Evolutionary conservation across 2,113 vertebrate species (phyloP).

Genomic region (Anseranas semipalmata): DNA sequence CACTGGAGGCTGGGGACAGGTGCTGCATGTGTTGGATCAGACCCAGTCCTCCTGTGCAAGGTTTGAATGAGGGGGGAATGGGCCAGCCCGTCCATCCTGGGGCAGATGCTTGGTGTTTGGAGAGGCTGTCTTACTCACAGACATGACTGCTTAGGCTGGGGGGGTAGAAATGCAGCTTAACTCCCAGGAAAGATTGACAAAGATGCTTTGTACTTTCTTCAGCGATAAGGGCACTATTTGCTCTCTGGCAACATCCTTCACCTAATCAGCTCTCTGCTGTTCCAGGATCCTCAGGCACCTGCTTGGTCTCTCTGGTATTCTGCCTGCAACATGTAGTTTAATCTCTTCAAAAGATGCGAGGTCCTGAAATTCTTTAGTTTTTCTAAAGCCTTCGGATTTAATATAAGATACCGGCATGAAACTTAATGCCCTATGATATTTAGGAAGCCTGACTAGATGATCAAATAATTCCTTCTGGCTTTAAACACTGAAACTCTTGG

Average conservation of each 20-base stretch:
- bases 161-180: background rate
- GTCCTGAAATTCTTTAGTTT: background rate
- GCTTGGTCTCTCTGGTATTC: constrained; percentile 1
- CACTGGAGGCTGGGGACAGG: no score
- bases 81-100: background rate
- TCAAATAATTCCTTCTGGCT: constrained; percentile 6
- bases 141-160: background rate
- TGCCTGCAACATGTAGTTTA: background rate
- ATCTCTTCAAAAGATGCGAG: background rate
- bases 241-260: background rate
- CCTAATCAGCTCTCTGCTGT: background rate
- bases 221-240: background rate
- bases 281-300: rapidly evolving
- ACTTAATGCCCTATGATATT: constrained; percentile 3
- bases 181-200: background rate
- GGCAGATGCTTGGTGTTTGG: background rate
- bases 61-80: background rate
- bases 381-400: constrained; percentile 23
- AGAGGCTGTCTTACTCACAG: background rate
- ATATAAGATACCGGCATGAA: constrained; percentile 8
- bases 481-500: background rate
- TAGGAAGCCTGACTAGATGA: constrained; percentile 5
- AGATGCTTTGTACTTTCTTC: background rate
- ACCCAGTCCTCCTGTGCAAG: background rate
- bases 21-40: background rate